These are phyloP conservation scores for Cephalopachus bancanus DNA, from an alignment of 2,797 vertebrate genomes.

Conservation along the genomic window DNA sequence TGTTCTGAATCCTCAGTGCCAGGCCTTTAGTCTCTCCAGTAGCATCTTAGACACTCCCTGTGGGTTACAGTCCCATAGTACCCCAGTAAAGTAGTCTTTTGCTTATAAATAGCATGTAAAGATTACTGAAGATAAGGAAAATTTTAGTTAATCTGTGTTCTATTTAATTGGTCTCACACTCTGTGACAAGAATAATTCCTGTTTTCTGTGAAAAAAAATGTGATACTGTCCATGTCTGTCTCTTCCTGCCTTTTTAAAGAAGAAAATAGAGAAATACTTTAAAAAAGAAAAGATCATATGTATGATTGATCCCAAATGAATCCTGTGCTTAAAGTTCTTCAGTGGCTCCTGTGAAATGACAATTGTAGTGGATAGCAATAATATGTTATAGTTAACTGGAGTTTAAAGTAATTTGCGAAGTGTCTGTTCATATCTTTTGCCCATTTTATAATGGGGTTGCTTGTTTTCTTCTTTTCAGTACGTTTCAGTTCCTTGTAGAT, in stretches of 20 bases:
- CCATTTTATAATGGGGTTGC: no score
- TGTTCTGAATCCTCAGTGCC: background rate
- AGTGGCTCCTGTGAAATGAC: background rate
- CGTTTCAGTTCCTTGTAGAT: no score
- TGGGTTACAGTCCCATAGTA: background rate
- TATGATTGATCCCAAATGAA: background rate
- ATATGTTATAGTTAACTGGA: slow-evolving; percentile 6
- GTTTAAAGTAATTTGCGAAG: background rate
- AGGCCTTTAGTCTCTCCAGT: background rate
- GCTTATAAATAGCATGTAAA: background rate
- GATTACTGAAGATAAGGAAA: background rate
- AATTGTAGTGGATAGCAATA: background rate
- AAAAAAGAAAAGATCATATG: no score
- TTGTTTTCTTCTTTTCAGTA: no score
- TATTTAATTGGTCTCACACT: background rate
- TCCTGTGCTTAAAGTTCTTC: slow-evolving; percentile 35
- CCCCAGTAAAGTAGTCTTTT: background rate
- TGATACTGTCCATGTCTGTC: background rate
- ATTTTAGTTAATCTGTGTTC: background rate
- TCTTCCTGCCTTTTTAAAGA: background rate
- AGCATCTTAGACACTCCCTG: background rate
- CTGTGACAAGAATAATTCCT: background rate
- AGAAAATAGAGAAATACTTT: no score
- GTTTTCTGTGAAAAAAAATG: background rate
- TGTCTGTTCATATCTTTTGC: no score